Percentiles rank a stretch among this genome's conserved stretches.
Evolutionary conservation across 2,113 vertebrate species (phyloP).

Genomic region (Bos javanicus): DNA sequence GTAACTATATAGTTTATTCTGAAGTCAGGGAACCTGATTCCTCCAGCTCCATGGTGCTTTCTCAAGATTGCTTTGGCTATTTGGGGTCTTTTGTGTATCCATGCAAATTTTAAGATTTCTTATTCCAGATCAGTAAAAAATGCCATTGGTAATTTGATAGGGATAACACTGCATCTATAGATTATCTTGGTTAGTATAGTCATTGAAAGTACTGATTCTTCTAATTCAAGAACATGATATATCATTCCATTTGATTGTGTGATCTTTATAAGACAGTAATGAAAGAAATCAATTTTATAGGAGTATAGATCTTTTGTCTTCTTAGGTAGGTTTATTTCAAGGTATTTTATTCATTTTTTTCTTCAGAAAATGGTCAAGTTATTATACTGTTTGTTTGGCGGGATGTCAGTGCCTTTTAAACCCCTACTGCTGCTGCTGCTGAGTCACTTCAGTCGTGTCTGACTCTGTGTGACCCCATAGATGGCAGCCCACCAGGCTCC

Average conservation of each 20-base stretch:
- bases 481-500: too few species aligned
- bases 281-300: not conserved
- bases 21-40: not conserved
- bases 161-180: not conserved
- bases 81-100: not conserved
- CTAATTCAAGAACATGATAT: not conserved
- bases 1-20: not conserved
- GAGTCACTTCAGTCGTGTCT: too few species aligned
- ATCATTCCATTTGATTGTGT: not conserved
- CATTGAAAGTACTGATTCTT: not conserved
- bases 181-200: not conserved
- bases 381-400: conserved; percentile 40
- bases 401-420: conserved; percentile 33
- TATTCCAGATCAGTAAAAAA: not conserved
- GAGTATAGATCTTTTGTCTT: not conserved
- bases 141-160: not conserved
- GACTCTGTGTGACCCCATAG: too few species aligned
- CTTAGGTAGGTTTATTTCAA: not conserved
- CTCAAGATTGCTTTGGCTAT: not conserved
- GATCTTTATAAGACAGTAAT: not conserved
- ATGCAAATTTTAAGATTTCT: not conserved
- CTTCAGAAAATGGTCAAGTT: conserved; percentile 59
- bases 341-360: not conserved
- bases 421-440: not conserved
- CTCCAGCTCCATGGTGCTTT: not conserved